Conservation (phyloP, 2,113 vertebrate species). For the Prionailurus bengalensis region DNA sequence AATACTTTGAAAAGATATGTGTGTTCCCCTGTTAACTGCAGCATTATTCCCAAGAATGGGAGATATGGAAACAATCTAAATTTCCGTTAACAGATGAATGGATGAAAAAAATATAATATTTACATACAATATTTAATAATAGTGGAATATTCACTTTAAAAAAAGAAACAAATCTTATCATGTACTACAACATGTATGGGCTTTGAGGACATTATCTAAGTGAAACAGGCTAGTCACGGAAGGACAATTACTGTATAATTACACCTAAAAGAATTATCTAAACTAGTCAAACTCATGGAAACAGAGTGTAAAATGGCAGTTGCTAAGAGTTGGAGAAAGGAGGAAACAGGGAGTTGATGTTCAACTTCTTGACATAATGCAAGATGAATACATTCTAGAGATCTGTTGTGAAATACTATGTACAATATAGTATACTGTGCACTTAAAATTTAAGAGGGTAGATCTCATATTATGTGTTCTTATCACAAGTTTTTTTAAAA, state of each 20-base stretch:
- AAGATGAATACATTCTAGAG: background rate
- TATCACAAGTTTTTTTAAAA: background rate
- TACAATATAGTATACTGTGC: background rate
- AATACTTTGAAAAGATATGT: no score
- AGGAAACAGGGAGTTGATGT: background rate
- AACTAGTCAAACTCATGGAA: background rate
- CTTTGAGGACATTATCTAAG: background rate
- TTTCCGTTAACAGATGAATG: no score
- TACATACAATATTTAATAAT: no score
- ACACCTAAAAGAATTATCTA: background rate
- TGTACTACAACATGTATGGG: background rate
- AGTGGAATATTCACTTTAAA: no score
- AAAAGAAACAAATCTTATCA: background rate
- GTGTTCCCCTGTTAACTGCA: no score
- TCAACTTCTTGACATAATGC: background rate
- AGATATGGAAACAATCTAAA: no score
- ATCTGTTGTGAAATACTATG: background rate
- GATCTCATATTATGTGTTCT: background rate
- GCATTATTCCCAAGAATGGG: no score
- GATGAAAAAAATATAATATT: no score
- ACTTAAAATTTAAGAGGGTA: no score
- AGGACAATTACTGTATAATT: background rate
- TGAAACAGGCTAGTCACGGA: background rate
- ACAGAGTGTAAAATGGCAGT: no score
- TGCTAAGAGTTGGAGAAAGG: background rate